phyloP scores from a whole-genome alignment of 2,888 invertebrate genomes.

The Mechanitis messenoides region DNA sequence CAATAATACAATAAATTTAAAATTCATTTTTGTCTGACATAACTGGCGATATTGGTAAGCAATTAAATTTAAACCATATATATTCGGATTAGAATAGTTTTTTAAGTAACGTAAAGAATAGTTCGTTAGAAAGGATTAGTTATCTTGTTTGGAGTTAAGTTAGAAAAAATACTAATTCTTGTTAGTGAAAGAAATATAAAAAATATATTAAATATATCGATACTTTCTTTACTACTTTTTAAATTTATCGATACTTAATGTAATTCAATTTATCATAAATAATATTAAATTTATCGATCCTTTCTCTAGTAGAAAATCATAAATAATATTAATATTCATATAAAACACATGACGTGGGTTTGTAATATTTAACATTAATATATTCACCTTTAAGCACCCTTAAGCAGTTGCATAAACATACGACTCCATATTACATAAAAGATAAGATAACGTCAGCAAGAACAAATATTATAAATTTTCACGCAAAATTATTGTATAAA shows the following conservation, averaged over 20 bases:
- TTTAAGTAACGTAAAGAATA: slow-evolving; percentile 29
- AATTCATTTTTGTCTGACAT: slow-evolving; percentile 6
- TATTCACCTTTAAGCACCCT: slow-evolving; percentile 63
- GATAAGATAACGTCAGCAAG: slow-evolving; percentile 46
- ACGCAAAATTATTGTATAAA: neutral
- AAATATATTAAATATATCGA: no score
- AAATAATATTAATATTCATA: slow-evolving; percentile 6
- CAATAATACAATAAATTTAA: neutral
- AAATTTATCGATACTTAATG: no score
- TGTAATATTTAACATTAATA: slow-evolving; percentile 50
- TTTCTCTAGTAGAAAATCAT: no score
- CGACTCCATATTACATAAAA: slow-evolving; percentile 46
- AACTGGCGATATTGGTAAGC: slow-evolving; percentile 36
- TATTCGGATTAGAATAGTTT: slow-evolving; percentile 6
- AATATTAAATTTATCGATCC: no score
- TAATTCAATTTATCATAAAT: no score
- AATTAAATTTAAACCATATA: slow-evolving; percentile 51
- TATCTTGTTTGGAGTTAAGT: slow-evolving; percentile 28
- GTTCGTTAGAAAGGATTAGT: slow-evolving; percentile 42
- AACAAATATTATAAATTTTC: slow-evolving; percentile 20
- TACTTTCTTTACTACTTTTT: no score
- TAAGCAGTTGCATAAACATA: slow-evolving; percentile 49
- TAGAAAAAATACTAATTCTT: slow-evolving; percentile 13
- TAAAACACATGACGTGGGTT: neutral
- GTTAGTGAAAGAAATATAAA: neutral